These are phyloP conservation scores for Sinotaia quadrata DNA, from an alignment of 2,888 invertebrate genomes.

Conservation along the genomic window DNA sequence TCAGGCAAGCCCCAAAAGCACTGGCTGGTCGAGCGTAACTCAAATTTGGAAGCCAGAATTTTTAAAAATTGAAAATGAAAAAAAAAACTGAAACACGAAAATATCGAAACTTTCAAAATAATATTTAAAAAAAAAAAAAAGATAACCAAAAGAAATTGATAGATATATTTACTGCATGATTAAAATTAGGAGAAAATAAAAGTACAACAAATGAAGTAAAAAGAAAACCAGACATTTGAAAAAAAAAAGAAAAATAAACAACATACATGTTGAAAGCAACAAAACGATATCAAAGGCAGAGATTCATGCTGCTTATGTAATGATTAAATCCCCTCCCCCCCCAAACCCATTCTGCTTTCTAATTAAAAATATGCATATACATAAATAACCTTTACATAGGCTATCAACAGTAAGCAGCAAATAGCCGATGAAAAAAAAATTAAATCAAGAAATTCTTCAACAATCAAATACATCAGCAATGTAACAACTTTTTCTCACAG, in stretches of 20 bases:
- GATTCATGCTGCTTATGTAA: too few relatives aligned
- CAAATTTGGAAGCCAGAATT: not conserved
- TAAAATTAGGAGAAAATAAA: not conserved
- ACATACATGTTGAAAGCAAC: not conserved
- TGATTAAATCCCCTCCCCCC: too few relatives aligned
- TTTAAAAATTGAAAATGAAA: not conserved
- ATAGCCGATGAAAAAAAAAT: too few relatives aligned
- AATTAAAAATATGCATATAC: too few relatives aligned
- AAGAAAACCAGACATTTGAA: not conserved
- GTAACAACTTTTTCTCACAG: too few relatives aligned
- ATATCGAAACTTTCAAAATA: not conserved
- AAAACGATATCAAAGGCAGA: conserved; percentile 1
- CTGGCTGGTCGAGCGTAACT: not conserved
- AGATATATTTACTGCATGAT: not conserved
- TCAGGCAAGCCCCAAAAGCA: conserved; percentile 4
- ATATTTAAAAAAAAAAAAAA: not conserved
- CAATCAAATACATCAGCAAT: too few relatives aligned
- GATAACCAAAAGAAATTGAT: not conserved
- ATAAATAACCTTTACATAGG: too few relatives aligned
- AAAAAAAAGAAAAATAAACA: conserved; percentile 12
- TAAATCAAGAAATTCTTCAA: too few relatives aligned
- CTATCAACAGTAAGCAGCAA: too few relatives aligned
- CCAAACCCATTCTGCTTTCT: too few relatives aligned
- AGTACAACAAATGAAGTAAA: not conserved
- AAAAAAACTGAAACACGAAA: not conserved